phyloP scores from a whole-genome alignment of 2,888 invertebrate genomes.

The Eristalis pertinax region DNA sequence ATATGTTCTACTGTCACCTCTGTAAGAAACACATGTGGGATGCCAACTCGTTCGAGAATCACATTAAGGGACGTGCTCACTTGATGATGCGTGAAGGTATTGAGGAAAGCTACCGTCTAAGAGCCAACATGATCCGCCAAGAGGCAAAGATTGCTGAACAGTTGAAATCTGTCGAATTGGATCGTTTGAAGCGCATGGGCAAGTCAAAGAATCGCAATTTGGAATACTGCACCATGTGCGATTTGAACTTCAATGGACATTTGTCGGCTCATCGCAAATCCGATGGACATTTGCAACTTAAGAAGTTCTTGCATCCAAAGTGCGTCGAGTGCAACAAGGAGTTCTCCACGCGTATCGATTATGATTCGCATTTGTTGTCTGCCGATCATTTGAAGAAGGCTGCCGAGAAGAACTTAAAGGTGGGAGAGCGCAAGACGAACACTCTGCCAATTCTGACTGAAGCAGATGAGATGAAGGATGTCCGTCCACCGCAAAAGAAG shows the following conservation, averaged over 20 bases:
- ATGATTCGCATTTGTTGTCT: slow-evolving; percentile 90
- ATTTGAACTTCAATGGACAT: slow-evolving; percentile 90
- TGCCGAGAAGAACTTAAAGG: slow-evolving; percentile 82
- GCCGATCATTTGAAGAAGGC: slow-evolving; percentile 88
- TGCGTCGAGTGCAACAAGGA: slow-evolving; percentile 91
- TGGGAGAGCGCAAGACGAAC: slow-evolving; percentile 80
- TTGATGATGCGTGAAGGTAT: slow-evolving; percentile 82
- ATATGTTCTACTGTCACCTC: slow-evolving; percentile 89
- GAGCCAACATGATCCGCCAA: slow-evolving; percentile 86
- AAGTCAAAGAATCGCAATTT: slow-evolving; percentile 86
- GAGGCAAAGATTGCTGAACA: slow-evolving; percentile 90
- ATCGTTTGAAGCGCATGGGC: slow-evolving; percentile 88
- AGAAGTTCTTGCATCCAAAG: slow-evolving; percentile 92
- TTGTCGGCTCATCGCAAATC: slow-evolving; percentile 91
- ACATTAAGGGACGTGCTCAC: slow-evolving; percentile 85
- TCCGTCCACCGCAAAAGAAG: slow-evolving; percentile 81
- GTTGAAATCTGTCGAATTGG: slow-evolving; percentile 85
- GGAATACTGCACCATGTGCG: slow-evolving; percentile 94
- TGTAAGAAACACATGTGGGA: slow-evolving; percentile 93
- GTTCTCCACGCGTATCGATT: slow-evolving; percentile 92
- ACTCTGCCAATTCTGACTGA: slow-evolving; percentile 83
- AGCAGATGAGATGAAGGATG: slow-evolving; percentile 83
- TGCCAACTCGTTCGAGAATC: slow-evolving; percentile 89
- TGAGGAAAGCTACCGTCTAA: slow-evolving; percentile 81
- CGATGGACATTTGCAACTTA: slow-evolving; percentile 91